Percentiles rank a stretch among this genome's conserved stretches.
phyloP scores from a whole-genome alignment of 2,888 invertebrate genomes.

The Apodemia zela region DNA sequence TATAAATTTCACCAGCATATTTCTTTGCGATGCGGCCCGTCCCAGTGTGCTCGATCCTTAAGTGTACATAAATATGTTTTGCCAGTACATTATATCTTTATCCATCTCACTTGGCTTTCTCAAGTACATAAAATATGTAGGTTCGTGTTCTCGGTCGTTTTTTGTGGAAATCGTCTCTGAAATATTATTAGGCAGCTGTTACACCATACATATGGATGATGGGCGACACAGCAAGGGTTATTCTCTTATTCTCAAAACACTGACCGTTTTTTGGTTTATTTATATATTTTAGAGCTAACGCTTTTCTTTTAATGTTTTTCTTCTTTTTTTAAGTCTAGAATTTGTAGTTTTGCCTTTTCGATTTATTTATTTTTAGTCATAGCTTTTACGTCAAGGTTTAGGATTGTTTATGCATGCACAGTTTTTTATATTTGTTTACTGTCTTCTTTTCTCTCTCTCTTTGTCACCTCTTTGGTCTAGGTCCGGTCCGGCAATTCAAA shows the following conservation, averaged over 20 bases:
- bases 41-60: not conserved
- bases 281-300: too few relatives aligned
- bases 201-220: not conserved
- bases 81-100: not conserved
- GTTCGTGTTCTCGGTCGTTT: not conserved
- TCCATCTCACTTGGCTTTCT: too few relatives aligned
- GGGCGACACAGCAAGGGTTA: not conserved
- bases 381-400: not conserved
- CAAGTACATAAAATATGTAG: not conserved
- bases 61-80: not conserved
- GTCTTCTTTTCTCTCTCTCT: too few relatives aligned
- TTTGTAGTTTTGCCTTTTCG: too few relatives aligned
- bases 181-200: not conserved
- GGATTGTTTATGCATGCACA: too few relatives aligned
- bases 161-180: not conserved
- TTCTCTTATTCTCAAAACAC: not conserved
- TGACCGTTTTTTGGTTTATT: not conserved
- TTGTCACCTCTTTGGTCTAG: too few relatives aligned
- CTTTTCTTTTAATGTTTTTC: not conserved
- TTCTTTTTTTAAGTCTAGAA: too few relatives aligned
- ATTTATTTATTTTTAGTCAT: not conserved
- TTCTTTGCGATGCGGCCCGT: too few relatives aligned
- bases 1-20: too few relatives aligned
- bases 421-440: too few relatives aligned
- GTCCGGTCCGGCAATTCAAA: too few relatives aligned